phyloP scores from a whole-genome alignment of 2,797 vertebrate genomes.

The Sardinella longiceps region DNA sequence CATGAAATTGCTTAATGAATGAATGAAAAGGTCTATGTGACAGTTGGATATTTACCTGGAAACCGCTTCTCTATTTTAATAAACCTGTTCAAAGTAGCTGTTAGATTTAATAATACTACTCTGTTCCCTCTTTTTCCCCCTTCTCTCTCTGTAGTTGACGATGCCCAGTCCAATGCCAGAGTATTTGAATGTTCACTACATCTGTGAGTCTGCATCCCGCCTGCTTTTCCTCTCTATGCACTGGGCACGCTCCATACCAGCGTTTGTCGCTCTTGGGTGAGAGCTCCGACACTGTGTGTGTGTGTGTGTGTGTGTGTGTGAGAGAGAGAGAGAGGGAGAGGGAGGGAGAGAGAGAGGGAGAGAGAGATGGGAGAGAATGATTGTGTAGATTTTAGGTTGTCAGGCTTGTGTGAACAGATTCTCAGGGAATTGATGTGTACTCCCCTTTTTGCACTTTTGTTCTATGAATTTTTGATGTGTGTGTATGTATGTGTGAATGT shows the following conservation, averaged over 20 bases:
- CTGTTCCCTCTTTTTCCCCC: not conserved
- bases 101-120: not conserved
- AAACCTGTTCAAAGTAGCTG: not conserved
- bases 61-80: not conserved
- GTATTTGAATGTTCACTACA: constrained; percentile 98
- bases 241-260: constrained; percentile 97
- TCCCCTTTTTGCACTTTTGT: too few relatives aligned
- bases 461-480: too few relatives aligned
- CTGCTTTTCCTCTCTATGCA: constrained; percentile 99
- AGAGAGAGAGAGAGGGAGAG: not conserved
- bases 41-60: too few relatives aligned
- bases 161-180: constrained; percentile 98
- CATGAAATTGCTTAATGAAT: not conserved
- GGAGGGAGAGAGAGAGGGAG: not conserved
- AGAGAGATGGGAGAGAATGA: not conserved
- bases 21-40: too few relatives aligned
- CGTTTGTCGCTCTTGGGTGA: constrained; percentile 97
- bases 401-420: not conserved
- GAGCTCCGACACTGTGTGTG: constrained; percentile 42
- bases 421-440: too few relatives aligned
- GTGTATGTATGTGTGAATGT: not conserved
- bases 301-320: not conserved
- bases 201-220: constrained; percentile 97
- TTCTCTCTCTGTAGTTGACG: constrained; percentile 75
- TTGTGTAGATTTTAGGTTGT: too few relatives aligned